Evolutionary conservation across 1,140 invertebrate species (phyloP), one percentile per base, ranked within the genome.

Genomic region (Stenopsyche tienmushanensis): DNA sequence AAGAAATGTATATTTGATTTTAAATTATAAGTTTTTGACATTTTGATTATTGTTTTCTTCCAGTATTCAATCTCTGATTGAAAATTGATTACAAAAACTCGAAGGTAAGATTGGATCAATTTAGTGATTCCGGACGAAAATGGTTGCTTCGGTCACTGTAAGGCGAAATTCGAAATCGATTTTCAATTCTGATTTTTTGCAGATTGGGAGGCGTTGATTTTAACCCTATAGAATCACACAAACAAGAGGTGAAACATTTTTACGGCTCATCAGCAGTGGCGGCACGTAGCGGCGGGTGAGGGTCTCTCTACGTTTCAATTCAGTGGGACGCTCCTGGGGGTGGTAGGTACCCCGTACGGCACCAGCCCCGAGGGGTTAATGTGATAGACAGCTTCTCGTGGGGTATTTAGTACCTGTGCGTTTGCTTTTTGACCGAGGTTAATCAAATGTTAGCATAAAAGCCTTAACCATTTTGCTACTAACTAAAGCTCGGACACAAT

Each of bases 261-360:
- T 49, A 49, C 53, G 21, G 41, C 55, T 65, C 54, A 65, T 65
- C 64, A 42, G 55, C 34, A 65, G 54, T 65, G 29, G 55, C 44
- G 64, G 57, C 64, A 65, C 64, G 64, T 65, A 57, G 26, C 25
- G 52, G 10, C 34, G 42, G 64, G 10, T 15, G 10, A 47, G 7
- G 62, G 52, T 41, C 53, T 65, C 63, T 55, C 64, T 60, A 65
- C 64, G 64, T 65, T 65, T 65, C 64, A 65, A 65, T 60, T 65
- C 64, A 41, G 44, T 15, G 18, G 44, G 44, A 47, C 44, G 44
- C 10, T 18, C 8, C 17, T 5, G 18, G 54, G 64, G 64, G 64
- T 59, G 44, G 57, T 23, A 9, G 13, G 15, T 26, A 44, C n/a
- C 47, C 25, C 24, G n/a, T 20, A 34, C 7, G 20, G 23, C n/a